Conservation (phyloP, 2,888 invertebrate genomes). For the Lacanobia oleracea region DNA sequence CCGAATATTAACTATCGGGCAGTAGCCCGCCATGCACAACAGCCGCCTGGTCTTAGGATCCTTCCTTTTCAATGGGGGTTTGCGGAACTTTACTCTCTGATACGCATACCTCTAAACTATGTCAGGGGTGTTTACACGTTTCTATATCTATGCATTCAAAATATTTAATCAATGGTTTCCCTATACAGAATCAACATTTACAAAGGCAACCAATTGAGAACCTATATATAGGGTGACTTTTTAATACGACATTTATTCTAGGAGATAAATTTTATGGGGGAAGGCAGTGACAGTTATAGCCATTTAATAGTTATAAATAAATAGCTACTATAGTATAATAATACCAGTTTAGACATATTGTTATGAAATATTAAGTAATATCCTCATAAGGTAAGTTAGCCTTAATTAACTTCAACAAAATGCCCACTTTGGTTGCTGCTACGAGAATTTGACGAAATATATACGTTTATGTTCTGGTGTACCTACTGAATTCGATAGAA, state of each 20-base stretch:
- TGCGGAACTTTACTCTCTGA: too few species aligned
- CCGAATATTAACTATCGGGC: too few species aligned
- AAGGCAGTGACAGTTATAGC: too few species aligned
- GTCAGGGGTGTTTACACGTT: too few species aligned
- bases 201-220: constrained; percentile 46
- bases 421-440: neutral
- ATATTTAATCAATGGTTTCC: constrained; percentile 52
- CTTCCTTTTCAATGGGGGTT: too few species aligned
- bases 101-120: too few species aligned
- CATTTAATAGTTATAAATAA: too few species aligned
- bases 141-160: constrained; percentile 8
- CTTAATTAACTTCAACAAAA: too few species aligned
- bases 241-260: neutral
- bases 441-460: neutral
- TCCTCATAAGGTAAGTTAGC: too few species aligned
- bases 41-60: too few species aligned
- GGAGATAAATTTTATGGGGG: neutral
- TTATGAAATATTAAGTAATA: neutral
- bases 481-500: neutral
- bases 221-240: constrained; percentile 26
- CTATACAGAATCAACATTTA: constrained; percentile 52
- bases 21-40: too few species aligned
- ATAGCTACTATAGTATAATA: too few species aligned
- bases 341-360: neutral
- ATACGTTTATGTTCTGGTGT: neutral